Evolutionary conservation across 2,888 invertebrate species (phyloP), one percentile per base, ranked within the genome.

Genomic region (Nymphalis urticae): DNA sequence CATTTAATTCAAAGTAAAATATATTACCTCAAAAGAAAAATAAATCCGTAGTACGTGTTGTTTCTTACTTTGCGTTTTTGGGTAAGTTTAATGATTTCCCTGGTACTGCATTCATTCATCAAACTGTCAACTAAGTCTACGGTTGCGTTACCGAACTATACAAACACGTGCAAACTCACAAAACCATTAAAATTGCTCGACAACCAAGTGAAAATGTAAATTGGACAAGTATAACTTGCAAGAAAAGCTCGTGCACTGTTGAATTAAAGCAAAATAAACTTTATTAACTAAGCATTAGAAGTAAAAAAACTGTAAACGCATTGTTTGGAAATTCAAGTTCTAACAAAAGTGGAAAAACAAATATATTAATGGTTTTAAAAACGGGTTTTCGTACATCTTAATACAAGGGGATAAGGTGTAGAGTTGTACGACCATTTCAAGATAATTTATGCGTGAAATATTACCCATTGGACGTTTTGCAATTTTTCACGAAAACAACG

Each of bases 401-500:
- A 54, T 4, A 3, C 13, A 60, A 58, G 0, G 17, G 1, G 27
- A 75, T 77, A 80, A 70, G 72, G 75, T 74, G 68, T 51, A 32
- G 62, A 71, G 73, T 77, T 5, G 56, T 19, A 58, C 63, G 48
- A 56, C 53, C 21, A 64, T 69, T 48, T 48, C 50, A 62, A 56
- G 42, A 54, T 64, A 62, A 50, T 56, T 42, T 59, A 62, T 56
- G 65, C 58, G 32, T 65, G 61, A 71, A 71, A 71, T 67, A 62
- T 67, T 69, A 68, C 70, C 68, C 70, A 58, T 53, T 79, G 86
- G 82, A 85, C 82, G 77, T 83, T 77, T 72, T 69, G 75, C 80
- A 77, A 87, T 88, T 86, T 88, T 86, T 88, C 87, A 85, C 73
- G 80, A 78, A 82, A 85, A 85, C 83, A 79, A 58, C 58, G 75